Conservation (phyloP, 2,113 vertebrate species). For the Halichoeres trimaculatus region DNA sequence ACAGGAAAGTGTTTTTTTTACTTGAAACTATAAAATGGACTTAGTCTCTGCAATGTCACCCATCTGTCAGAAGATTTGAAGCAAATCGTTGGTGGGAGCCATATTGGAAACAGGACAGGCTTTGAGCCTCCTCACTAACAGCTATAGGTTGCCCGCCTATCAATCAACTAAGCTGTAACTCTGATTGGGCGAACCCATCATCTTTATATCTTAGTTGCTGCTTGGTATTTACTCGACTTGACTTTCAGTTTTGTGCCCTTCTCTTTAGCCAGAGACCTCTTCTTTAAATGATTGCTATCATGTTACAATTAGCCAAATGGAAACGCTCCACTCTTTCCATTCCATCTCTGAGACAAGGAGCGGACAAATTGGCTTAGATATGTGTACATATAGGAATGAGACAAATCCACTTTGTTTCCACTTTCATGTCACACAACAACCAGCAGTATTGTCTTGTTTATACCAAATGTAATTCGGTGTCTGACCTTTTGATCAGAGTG, state of each 20-base stretch:
- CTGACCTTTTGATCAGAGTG: neutral
- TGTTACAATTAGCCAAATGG: slow-evolving; percentile 20
- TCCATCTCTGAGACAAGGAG: neutral
- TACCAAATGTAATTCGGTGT: neutral
- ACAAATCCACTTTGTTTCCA: neutral
- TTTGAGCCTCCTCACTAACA: no score
- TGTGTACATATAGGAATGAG: neutral
- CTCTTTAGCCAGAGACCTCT: neutral
- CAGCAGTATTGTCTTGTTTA: neutral
- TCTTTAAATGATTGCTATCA: slow-evolving; percentile 15
- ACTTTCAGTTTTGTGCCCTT: neutral
- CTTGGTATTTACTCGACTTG: no score
- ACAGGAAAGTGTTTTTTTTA: neutral
- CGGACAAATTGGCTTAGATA: neutral
- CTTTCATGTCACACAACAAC: neutral
- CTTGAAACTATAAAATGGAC: no score
- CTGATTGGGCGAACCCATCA: no score
- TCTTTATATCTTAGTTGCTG: no score
- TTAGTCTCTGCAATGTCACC: no score
- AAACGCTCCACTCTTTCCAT: neutral
- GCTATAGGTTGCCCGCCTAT: no score
- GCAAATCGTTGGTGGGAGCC: no score
- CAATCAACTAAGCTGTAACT: no score
- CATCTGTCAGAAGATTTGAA: no score
- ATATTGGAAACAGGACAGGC: no score